A percentile compares a stretch with the other conserved stretches of the same genome.
These are phyloP conservation scores for Phymanthus crucifer DNA, from an alignment of 92 coral and sea anemone genomes.

Conservation along the genomic window DNA sequence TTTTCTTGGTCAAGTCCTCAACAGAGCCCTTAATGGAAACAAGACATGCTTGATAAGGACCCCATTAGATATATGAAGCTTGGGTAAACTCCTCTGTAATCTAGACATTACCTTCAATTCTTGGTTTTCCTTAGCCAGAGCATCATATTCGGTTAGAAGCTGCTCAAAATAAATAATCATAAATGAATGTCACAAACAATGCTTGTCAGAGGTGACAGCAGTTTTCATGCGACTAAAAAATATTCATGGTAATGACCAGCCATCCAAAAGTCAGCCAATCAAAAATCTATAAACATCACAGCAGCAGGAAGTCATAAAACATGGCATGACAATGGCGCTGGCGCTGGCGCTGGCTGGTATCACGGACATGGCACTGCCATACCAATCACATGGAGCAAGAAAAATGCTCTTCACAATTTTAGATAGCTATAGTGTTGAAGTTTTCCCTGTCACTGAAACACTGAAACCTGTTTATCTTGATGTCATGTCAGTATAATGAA, in stretches of 20 bases:
- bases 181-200: not conserved
- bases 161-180: slow-evolving; percentile 11
- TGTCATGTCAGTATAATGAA: too few relatives aligned
- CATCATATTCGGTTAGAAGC: slow-evolving; percentile 85
- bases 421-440: too few relatives aligned
- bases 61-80: too few relatives aligned
- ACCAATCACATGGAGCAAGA: too few relatives aligned
- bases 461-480: too few relatives aligned
- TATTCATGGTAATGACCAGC: too few relatives aligned
- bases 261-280: too few relatives aligned
- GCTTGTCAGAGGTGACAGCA: too few relatives aligned
- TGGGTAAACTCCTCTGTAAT: not conserved
- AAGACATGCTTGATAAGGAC: not conserved
- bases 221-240: too few relatives aligned
- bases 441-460: too few relatives aligned
- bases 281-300: not conserved
- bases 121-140: slow-evolving; percentile 68
- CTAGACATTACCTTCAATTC: slow-evolving; percentile 20
- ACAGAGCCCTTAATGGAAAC: slow-evolving; percentile 26
- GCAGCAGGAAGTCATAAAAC: not conserved
- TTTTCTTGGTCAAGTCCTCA: slow-evolving; percentile 48
- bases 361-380: too few relatives aligned
- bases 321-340: not conserved
- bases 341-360: not conserved
- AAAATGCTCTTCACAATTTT: too few relatives aligned